phyloP scores from a whole-genome alignment of 2,888 invertebrate species.

The Nomada fucata region DNA sequence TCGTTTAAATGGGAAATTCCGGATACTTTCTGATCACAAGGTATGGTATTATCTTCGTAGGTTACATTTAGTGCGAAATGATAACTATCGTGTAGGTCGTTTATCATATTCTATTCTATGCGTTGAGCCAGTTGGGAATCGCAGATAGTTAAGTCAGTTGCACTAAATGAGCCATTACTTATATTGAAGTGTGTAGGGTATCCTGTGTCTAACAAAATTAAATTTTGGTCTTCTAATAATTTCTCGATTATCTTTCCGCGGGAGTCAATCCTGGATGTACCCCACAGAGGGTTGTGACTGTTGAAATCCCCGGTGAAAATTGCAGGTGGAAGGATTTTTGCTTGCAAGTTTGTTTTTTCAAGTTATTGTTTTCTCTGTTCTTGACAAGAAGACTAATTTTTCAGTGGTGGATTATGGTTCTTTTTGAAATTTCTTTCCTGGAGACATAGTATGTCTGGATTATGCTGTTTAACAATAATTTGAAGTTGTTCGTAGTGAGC shows the following conservation, averaged over 20 bases:
- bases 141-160: slow-evolving; percentile 12
- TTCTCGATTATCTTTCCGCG: slow-evolving; percentile 4
- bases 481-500: slow-evolving; percentile 3
- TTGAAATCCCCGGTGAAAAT: slow-evolving; percentile 11
- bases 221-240: background rate
- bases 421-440: slow-evolving; percentile 2
- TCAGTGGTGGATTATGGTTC: background rate
- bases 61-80: slow-evolving; percentile 10
- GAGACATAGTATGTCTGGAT: background rate
- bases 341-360: background rate
- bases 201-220: background rate
- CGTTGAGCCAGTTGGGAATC: slow-evolving; percentile 2
- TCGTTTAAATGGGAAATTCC: too few relatives aligned
- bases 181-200: background rate
- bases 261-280: background rate
- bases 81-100: slow-evolving; percentile 10
- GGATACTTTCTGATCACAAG: too few relatives aligned
- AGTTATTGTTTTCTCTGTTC: background rate
- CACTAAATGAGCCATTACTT: slow-evolving; percentile 1
- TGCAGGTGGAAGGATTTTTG: slow-evolving; percentile 1
- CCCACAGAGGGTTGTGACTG: slow-evolving; percentile 14
- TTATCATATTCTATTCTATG: background rate
- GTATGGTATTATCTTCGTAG: background rate
- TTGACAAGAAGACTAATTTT: background rate
- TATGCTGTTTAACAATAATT: background rate